Conservation (phyloP, 2,113 vertebrate species). For the Dipodomys merriami region DNA sequence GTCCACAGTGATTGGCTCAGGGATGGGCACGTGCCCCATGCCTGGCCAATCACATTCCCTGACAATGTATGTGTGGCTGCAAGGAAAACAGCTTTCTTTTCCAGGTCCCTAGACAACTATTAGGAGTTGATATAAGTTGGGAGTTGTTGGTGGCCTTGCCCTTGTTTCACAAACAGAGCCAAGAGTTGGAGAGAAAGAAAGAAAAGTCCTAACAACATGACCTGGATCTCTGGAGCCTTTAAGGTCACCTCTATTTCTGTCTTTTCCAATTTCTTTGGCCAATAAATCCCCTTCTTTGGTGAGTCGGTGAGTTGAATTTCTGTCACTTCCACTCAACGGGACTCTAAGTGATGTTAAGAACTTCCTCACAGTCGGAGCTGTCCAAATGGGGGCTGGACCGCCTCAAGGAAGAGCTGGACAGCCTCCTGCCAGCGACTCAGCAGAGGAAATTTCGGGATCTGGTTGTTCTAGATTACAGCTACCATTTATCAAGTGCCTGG, state of each 20-base stretch:
- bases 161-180: not conserved
- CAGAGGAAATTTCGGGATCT: constrained; percentile 42
- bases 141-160: not conserved
- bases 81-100: not conserved
- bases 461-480: constrained; percentile 42
- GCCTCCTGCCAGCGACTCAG: constrained; percentile 31
- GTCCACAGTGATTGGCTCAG: not conserved
- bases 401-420: constrained; percentile 7
- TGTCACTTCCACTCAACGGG: constrained; percentile 62
- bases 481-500: constrained; percentile 25
- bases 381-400: not conserved
- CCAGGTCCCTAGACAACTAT: not conserved
- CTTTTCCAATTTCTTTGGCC: constrained; percentile 42
- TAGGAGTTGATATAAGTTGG: not conserved
- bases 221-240: constrained; percentile 30
- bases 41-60: not conserved
- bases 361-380: constrained; percentile 50
- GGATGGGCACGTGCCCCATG: not conserved
- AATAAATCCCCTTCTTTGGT: constrained; percentile 58
- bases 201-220: not conserved
- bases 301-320: constrained; percentile 44
- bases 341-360: constrained; percentile 33
- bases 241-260: constrained; percentile 2
- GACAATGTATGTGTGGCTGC: not conserved
- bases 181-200: not conserved